Conservation (phyloP, 2,797 vertebrate genomes). For the Notoglanidium macrostoma region DNA sequence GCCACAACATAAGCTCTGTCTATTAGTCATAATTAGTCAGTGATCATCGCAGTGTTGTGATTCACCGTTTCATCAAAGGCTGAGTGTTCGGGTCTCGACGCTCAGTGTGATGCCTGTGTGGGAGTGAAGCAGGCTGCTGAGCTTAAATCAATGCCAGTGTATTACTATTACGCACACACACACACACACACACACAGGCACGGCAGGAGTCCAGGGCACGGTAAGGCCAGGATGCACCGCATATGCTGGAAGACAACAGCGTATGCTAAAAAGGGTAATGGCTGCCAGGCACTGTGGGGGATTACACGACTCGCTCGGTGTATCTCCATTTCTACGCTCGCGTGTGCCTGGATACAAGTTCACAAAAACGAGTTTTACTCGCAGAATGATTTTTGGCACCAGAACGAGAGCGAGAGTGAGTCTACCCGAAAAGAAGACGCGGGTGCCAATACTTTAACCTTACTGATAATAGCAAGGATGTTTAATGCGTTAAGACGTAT, state of each 20-base stretch:
- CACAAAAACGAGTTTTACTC: slow-evolving; percentile 7
- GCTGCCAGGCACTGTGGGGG: slow-evolving; percentile 45
- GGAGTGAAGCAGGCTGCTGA: slow-evolving; percentile 28
- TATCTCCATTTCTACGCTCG: background rate
- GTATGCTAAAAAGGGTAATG: slow-evolving; percentile 49
- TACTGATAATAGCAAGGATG: background rate
- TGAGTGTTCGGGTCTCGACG: slow-evolving; percentile 14
- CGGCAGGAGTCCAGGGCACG: slow-evolving; percentile 39
- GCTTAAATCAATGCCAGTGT: slow-evolving; percentile 38
- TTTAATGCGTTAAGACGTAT: background rate
- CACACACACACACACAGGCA: slow-evolving; percentile 19
- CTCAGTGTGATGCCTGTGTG: slow-evolving; percentile 31
- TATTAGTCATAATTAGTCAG: slow-evolving; percentile 42
- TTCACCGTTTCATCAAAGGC: slow-evolving; percentile 35
- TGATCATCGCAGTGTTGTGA: slow-evolving; percentile 15
- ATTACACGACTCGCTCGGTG: slow-evolving; percentile 43
- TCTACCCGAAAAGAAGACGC: background rate
- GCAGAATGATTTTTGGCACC: background rate
- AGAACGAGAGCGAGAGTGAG: background rate
- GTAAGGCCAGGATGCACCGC: slow-evolving; percentile 39
- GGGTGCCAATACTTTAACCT: background rate
- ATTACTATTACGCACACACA: slow-evolving; percentile 2
- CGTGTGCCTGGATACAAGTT: background rate
- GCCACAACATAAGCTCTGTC: slow-evolving; percentile 32
- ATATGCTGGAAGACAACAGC: slow-evolving; percentile 45